phyloP scores from a whole-genome alignment of 1,140 invertebrate genomes.

The Scaptomyza graminum region DNA sequence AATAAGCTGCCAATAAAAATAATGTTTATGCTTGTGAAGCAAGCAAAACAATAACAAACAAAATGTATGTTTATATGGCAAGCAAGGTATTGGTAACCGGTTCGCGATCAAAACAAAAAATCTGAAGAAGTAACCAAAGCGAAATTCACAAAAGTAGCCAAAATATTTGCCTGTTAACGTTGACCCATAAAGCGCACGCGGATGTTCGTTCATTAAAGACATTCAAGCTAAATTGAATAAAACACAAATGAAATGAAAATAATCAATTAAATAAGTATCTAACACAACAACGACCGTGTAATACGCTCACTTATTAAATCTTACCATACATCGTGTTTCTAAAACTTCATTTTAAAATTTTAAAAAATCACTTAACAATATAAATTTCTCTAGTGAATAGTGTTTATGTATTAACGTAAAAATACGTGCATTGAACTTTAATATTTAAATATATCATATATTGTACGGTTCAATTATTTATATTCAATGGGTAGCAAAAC shows the following conservation, averaged over 20 bases:
- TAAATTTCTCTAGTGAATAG: background rate
- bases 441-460: no score
- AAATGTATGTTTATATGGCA: no score
- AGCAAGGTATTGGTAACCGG: conserved; percentile 57
- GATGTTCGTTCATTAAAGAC: conserved; percentile 52
- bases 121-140: conserved; percentile 60
- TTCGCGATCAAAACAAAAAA: conserved; percentile 74
- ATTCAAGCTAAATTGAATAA: conserved; percentile 28
- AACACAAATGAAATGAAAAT: conserved; percentile 31
- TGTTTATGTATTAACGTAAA: background rate
- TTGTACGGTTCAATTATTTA: background rate
- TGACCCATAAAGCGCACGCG: conserved; percentile 73
- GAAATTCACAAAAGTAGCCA: conserved; percentile 50
- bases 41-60: conserved; percentile 34
- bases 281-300: background rate
- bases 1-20: conserved; percentile 56
- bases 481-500: background rate
- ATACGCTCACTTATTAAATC: conserved; percentile 14
- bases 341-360: background rate
- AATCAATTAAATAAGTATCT: conserved; percentile 9
- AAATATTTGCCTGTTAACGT: conserved; percentile 49
- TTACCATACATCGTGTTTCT: no score
- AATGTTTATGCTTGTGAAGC: conserved; percentile 43
- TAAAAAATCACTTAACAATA: background rate
- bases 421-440: background rate